Evolutionary conservation across 2,797 vertebrate genomes (phyloP), one percentile per base, ranked within the genome.

Genomic region (Siniperca obscura): DNA sequence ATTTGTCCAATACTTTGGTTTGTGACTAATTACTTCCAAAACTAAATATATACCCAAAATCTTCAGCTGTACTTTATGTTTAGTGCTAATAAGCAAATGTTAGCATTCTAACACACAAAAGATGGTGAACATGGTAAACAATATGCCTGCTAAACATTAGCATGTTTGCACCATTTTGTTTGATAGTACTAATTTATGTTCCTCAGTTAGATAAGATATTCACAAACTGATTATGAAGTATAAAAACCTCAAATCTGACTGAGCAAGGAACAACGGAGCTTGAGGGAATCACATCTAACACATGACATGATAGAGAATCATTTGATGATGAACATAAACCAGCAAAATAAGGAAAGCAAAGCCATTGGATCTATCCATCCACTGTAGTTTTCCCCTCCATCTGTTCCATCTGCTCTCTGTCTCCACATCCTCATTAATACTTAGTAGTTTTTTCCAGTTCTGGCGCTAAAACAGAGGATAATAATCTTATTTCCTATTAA

Each of bases 401-500:
- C 80, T 88, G 84, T 61, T 76, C 80, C 83, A 71, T 84, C 90
- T 87, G 86, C 61, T 80, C 78, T 66, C 70, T 52, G 70, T 75
- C 82, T 86, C 40, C 57, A 81, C 75, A 74, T 80, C 76, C 38
- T 87, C 81, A 90, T 86, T 85, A 86, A 83, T 79, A 85, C 81
- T 61, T 74, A 59, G 76, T 65, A 67, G 74, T 78, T 85, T 74
- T 52, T 84, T 87, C 56, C 78, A 86, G 78, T 82, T 78, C 77
- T 84, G 61, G 66, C 30, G 19, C 78, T 62, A 84, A 92, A 83
- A 90, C 74, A 62, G 62, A 79, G 74, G 86, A 89, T 85, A 89
- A 92, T 90, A 87, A 90, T 90, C 88, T 83, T 84, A 91, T 89
- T 92, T 87, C 77, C 70, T 81, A 84, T 88, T 81, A 91, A 92